A percentile compares a stretch with the other conserved stretches of the same genome.
These are phyloP conservation scores for Aricia artaxerxes DNA, from an alignment of 2,888 invertebrate species.

Conservation along the genomic window DNA sequence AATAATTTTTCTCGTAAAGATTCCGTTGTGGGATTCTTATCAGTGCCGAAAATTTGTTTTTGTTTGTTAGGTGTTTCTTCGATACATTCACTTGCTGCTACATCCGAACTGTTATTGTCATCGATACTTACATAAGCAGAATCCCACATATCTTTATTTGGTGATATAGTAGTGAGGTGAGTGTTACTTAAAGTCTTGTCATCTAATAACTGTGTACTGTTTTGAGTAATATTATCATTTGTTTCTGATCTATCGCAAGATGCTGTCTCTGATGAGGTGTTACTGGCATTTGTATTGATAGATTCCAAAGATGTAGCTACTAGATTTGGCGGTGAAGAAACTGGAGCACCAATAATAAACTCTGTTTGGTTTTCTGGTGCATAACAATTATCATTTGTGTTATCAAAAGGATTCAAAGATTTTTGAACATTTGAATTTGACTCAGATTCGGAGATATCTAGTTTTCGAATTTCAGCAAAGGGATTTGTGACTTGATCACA, in stretches of 20 bases:
- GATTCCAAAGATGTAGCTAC: constrained; percentile 38
- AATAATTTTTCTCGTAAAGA: constrained; percentile 72
- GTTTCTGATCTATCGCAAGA: constrained; percentile 22
- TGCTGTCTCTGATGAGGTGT: constrained; percentile 23
- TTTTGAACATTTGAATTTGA: not conserved
- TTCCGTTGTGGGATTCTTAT: constrained; percentile 62
- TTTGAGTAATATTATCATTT: constrained; percentile 44
- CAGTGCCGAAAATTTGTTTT: constrained; percentile 48
- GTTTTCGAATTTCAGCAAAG: constrained; percentile 33
- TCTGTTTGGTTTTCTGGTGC: constrained; percentile 25
- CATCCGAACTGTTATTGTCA: constrained; percentile 69
- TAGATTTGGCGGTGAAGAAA: constrained; percentile 64
- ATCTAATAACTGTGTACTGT: constrained; percentile 33
- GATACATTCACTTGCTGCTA: constrained; percentile 54
- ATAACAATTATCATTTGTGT: not conserved
- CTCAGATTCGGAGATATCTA: not conserved
- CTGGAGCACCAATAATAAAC: constrained; percentile 77
- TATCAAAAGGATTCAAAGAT: constrained; percentile 4
- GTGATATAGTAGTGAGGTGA: constrained; percentile 47
- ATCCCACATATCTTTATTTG: constrained; percentile 74
- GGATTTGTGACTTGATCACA: constrained; percentile 35
- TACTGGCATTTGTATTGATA: constrained; percentile 11
- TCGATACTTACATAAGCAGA: constrained; percentile 79
- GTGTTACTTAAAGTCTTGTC: constrained; percentile 36
- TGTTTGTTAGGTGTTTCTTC: constrained; percentile 49